Evolutionary conservation across 2,113 vertebrate species (phyloP).

Genomic region (Amblyornis subalaris): DNA sequence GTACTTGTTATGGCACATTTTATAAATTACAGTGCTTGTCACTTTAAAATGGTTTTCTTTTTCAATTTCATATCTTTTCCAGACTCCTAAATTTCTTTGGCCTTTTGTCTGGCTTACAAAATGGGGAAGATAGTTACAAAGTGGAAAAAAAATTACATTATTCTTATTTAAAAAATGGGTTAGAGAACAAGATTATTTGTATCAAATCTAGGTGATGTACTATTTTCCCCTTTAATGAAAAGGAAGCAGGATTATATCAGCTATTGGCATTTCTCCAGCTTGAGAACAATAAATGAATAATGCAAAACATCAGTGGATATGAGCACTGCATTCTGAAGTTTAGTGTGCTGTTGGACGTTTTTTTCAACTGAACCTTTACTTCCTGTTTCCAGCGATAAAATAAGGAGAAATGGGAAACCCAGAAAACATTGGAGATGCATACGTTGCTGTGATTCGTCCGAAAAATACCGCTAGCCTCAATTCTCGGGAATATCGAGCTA

Average conservation of each 20-base stretch:
- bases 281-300: background rate
- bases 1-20: background rate
- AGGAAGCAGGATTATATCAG: background rate
- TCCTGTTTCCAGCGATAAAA: slow-evolving; percentile 39
- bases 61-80: background rate
- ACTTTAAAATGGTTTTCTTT: background rate
- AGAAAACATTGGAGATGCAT: slow-evolving; percentile 85
- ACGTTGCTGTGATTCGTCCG: slow-evolving; percentile 94
- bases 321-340: background rate
- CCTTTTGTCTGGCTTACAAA: background rate
- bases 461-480: slow-evolving; percentile 94
- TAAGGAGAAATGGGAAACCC: slow-evolving; percentile 86
- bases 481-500: slow-evolving; percentile 94
- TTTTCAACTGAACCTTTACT: background rate
- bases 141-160: rapidly evolving
- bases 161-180: background rate
- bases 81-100: background rate
- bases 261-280: background rate
- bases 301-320: background rate
- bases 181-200: background rate
- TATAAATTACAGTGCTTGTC: background rate
- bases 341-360: background rate
- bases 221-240: background rate
- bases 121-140: background rate
- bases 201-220: background rate